Conservation (phyloP, 35 echinoderm and acorn worm species). For the Ophiothrix spiculata region DNA sequence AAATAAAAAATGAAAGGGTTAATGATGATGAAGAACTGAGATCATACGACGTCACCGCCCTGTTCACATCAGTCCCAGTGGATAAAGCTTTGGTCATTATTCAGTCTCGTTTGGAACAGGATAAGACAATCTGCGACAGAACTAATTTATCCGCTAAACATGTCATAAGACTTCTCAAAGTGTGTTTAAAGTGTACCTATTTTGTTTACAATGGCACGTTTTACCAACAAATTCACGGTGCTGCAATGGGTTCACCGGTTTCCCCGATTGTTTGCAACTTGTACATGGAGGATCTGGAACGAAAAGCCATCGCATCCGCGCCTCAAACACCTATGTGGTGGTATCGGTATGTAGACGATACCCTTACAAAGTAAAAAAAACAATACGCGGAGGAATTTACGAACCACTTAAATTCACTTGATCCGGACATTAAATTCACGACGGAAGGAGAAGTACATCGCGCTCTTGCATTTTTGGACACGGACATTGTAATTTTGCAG, state of each 20-base stretch:
- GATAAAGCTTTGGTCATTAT: background rate
- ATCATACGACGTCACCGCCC: background rate
- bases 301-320: background rate
- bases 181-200: background rate
- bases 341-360: slow-evolving; percentile 18
- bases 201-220: background rate
- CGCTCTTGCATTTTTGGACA: too few species aligned
- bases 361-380: too few species aligned
- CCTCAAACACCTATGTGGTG: background rate
- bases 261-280: slow-evolving; percentile 16
- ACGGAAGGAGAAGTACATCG: too few species aligned
- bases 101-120: background rate
- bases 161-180: background rate
- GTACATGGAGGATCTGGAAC: slow-evolving; percentile 30
- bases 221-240: slow-evolving; percentile 8
- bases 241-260: slow-evolving; percentile 32
- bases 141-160: background rate
- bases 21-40: too few species aligned
- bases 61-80: too few species aligned
- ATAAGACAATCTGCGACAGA: too few species aligned
- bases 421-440: too few species aligned
- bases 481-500: too few species aligned
- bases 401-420: too few species aligned
- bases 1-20: background rate
- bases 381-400: too few species aligned